These are phyloP conservation scores for Tetanocera ferruginea DNA, from an alignment of 2,888 invertebrate species.

Conservation along the genomic window DNA sequence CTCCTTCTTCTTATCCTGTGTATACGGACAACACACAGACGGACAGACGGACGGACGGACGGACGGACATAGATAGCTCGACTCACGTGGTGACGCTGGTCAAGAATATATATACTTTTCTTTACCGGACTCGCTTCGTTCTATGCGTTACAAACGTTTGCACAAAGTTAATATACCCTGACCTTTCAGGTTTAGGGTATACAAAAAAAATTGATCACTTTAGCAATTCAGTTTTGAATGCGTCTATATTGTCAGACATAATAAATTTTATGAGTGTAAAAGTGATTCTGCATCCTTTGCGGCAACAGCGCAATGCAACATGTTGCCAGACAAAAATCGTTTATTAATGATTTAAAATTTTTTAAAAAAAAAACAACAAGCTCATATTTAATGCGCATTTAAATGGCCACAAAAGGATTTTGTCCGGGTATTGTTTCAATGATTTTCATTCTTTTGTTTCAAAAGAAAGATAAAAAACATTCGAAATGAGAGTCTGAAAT, in stretches of 20 bases:
- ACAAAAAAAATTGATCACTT: background rate
- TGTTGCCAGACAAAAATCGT: constrained; percentile 16
- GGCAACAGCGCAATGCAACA: background rate
- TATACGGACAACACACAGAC: no score
- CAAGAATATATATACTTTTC: no score
- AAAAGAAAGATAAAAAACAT: background rate
- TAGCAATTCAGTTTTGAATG: background rate
- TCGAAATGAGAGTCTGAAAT: background rate
- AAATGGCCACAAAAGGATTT: constrained; percentile 11
- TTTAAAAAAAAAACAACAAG: constrained; percentile 15
- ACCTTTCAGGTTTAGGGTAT: no score
- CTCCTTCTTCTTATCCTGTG: no score
- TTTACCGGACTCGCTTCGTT: no score
- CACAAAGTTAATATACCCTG: no score
- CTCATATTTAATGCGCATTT: constrained; percentile 12
- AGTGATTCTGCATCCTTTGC: background rate
- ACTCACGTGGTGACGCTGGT: no score
- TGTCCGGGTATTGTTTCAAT: background rate
- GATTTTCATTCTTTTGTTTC: background rate
- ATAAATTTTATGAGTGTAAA: background rate
- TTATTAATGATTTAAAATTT: constrained; percentile 27
- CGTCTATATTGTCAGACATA: background rate
- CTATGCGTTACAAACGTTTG: no score
- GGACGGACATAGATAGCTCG: no score
- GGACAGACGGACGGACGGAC: no score